phyloP scores from a whole-genome alignment of 1,140 invertebrate species.

The Vanessa tameamea region DNA sequence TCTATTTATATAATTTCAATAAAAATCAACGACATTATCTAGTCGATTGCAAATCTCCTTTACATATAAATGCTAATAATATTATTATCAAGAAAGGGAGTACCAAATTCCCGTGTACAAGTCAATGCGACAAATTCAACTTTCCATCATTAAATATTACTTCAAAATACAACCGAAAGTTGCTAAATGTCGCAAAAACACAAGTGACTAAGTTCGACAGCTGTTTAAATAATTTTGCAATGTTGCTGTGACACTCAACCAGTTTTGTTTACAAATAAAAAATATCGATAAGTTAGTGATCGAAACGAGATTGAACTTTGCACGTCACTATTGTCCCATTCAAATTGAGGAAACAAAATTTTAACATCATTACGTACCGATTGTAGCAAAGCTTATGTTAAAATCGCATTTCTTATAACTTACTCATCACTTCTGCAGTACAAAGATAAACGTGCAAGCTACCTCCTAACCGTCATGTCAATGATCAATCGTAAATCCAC shows the following conservation, averaged over 20 bases:
- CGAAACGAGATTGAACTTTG: conserved; percentile 60
- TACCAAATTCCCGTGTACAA: conserved; percentile 47
- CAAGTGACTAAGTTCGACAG: not conserved
- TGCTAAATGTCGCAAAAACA: conserved; percentile 16
- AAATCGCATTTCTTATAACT: conserved; percentile 40
- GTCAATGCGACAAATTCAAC: conserved; percentile 12
- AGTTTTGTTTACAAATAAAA: conserved; percentile 28
- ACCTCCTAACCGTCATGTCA: not conserved
- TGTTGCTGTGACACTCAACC: conserved; percentile 15
- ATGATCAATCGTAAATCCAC: not conserved
- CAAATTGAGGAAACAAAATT: conserved; percentile 28
- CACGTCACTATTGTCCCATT: conserved; percentile 41
- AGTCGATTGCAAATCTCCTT: conserved; percentile 39
- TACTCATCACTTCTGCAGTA: conserved; percentile 10
- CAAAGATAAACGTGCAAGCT: not conserved
- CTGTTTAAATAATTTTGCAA: not conserved
- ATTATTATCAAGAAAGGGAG: conserved; percentile 42
- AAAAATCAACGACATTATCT: conserved; percentile 1
- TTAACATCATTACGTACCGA: conserved; percentile 21
- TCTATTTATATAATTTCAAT: conserved; percentile 7
- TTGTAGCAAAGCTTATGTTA: conserved; percentile 30
- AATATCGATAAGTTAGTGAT: conserved; percentile 57
- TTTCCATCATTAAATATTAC: not conserved
- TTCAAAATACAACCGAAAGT: not conserved
- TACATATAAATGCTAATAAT: conserved; percentile 54